Evolutionary conservation across 2,113 vertebrate species (phyloP), one percentile per base, ranked within the genome.

Genomic region (Laterallus jamaicensis): DNA sequence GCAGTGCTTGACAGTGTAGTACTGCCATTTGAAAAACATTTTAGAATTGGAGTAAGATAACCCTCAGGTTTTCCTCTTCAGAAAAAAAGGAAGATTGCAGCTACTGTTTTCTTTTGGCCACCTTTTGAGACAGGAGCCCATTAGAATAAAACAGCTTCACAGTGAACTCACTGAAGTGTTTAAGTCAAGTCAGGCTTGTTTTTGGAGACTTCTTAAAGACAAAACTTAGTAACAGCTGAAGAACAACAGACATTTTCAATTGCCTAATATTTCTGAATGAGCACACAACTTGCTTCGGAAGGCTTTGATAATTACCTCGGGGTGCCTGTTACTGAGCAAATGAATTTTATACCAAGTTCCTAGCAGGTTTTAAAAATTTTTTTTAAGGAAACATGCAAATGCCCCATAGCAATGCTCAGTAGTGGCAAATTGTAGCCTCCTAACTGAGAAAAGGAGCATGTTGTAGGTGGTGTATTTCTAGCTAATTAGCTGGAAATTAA

Each of bases 401-500:
- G 84, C 71, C 96, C 85, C 71, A 83, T n/a, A 95, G 97, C 95
- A 95, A 67, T 92, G 79, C 64, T 62, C 63, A 78, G 81, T 16
- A 86, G 79, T 86, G 88, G 92, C 62, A 90, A 82, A 92, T 86
- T 93, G 95, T 88, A 94, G 90, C 93, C 95, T 94, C 49, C 60
- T 92, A 63, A 79, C 84, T 59, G 31, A 67, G 66, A 83, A 87
- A 93, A 88, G 55, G 74, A 85, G 59, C 42, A 50, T 94, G 82
- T 95, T 94, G 88, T 86, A 83, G 77, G 94, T 87, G 50, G 73
- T 80, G 15, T 85, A 92, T 91, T 96, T 96, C 91, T 88, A 95
- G 63, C n/a, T 96, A 94, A 97, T 96, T 93, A 97, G 78, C 37
- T 82, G 59, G 93, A 97, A 96, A 96, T 90, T 86, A 39, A 93